Percentiles rank a stretch among this genome's conserved stretches.
Evolutionary conservation across 2,113 vertebrate genomes (phyloP).

Genomic region (Pycnonotus jocosus): DNA sequence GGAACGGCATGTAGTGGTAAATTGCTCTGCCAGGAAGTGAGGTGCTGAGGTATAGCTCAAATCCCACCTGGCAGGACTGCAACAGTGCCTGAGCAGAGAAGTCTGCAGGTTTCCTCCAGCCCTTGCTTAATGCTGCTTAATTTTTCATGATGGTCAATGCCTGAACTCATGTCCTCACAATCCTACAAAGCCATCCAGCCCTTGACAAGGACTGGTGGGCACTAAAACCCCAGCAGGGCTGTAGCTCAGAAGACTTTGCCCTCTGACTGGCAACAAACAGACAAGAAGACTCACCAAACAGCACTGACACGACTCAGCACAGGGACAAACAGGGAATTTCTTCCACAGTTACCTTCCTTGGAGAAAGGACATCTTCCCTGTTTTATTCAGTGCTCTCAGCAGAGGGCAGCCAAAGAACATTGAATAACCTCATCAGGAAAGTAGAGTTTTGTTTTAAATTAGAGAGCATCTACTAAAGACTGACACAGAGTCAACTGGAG

Average conservation of each 20-base stretch:
- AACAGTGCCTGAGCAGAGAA: background rate
- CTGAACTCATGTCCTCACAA: background rate
- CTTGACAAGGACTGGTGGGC: background rate
- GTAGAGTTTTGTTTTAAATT: slow-evolving; percentile 36
- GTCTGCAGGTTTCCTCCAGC: background rate
- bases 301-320: background rate
- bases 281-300: background rate
- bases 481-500: slow-evolving; percentile 28
- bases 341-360: background rate
- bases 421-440: background rate
- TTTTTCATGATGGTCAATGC: background rate
- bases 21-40: background rate
- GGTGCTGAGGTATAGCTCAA: background rate
- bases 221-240: background rate
- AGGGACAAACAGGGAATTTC: background rate
- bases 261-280: background rate
- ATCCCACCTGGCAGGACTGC: background rate
- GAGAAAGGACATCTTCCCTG: background rate
- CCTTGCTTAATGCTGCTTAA: background rate
- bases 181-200: background rate
- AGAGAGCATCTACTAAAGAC: slow-evolving; percentile 27
- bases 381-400: slow-evolving; percentile 44
- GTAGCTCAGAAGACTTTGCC: background rate
- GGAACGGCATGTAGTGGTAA: accelerated
- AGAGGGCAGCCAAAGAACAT: slow-evolving; percentile 72